A percentile compares a stretch with the other conserved stretches of the same genome.
Evolutionary conservation across 2,888 invertebrate genomes (phyloP).

Genomic region (Pseudolycoriella hygida): DNA sequence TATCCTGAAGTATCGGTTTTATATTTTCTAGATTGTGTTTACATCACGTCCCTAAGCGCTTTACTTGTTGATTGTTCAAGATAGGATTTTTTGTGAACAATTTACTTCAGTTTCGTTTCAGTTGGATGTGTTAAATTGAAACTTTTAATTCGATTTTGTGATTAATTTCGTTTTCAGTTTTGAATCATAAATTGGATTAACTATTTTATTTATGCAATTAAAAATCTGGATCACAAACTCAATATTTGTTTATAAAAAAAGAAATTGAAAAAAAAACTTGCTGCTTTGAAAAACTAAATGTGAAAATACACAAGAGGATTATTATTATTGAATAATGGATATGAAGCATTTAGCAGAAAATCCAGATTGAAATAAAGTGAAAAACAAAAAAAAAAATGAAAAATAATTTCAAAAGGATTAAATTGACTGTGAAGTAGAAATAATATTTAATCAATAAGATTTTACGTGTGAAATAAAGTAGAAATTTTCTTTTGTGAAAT

Average conservation of each 20-base stretch:
- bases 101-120: not conserved
- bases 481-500: not conserved
- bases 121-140: not conserved
- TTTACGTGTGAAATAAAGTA: not conserved
- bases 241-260: not conserved
- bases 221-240: too few relatives aligned
- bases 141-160: not conserved
- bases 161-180: not conserved
- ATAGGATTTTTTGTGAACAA: not conserved
- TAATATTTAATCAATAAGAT: not conserved
- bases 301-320: too few relatives aligned
- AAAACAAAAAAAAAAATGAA: not conserved
- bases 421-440: too few relatives aligned
- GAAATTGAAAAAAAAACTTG: not conserved
- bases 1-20: constrained; percentile 1
- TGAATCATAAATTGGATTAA: not conserved
- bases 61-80: not conserved
- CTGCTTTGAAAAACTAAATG: too few relatives aligned
- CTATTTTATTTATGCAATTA: not conserved
- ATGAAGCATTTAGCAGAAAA: not conserved
- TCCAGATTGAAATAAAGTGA: not conserved
- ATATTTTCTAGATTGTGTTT: not conserved
- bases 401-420: not conserved
- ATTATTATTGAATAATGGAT: not conserved
- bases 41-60: constrained; percentile 3